phyloP scores from a whole-genome alignment of 2,113 vertebrate genomes.

The Columba janthina region DNA sequence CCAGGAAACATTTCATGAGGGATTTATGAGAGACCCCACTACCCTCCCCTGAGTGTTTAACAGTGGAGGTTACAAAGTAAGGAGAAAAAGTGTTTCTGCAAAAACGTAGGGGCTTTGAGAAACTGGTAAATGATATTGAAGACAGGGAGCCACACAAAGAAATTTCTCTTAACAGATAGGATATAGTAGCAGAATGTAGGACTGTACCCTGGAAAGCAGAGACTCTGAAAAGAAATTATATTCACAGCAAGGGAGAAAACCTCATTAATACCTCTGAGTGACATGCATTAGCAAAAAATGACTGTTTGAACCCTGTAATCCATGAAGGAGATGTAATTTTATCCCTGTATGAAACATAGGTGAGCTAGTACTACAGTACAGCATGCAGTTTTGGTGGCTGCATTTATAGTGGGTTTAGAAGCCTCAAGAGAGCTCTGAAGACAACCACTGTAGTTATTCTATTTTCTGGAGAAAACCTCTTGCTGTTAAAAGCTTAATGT shows the following conservation, averaged over 20 bases:
- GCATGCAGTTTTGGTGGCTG: neutral
- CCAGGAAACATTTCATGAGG: neutral
- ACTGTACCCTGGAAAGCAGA: neutral
- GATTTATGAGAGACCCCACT: neutral
- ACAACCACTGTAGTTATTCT: neutral
- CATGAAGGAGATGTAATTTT: constrained; percentile 8
- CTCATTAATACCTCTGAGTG: constrained; percentile 17
- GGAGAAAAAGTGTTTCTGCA: neutral
- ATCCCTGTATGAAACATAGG: constrained; percentile 28
- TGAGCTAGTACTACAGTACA: neutral
- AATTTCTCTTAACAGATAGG: neutral
- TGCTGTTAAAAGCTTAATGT: constrained; percentile 33
- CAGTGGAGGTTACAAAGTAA: neutral
- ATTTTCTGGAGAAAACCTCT: constrained; percentile 40
- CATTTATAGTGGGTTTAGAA: constrained; percentile 9
- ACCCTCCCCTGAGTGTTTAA: neutral
- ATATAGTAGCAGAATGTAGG: neutral
- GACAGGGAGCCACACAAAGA: neutral
- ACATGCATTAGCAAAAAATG: constrained; percentile 6
- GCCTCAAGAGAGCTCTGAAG: neutral
- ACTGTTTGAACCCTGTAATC: neutral
- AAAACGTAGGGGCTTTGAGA: neutral
- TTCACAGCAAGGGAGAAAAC: neutral
- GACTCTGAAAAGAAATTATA: neutral
- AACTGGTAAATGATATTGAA: neutral